phyloP scores from a whole-genome alignment of 2,888 invertebrate species.

The Cyrtodaria siliqua region DNA sequence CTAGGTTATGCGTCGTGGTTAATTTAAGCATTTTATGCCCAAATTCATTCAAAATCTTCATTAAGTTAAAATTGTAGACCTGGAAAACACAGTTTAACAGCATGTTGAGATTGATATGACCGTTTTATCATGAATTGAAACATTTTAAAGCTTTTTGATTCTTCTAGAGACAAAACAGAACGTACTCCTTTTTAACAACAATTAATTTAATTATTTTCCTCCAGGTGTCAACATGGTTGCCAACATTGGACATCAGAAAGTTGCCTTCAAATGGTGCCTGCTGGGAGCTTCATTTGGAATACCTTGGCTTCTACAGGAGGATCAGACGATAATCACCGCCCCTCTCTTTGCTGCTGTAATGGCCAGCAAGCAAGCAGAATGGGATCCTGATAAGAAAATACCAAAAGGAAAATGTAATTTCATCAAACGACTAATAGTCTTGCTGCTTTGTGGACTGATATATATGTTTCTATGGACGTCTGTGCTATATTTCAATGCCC shows the following conservation, averaged over 20 bases:
- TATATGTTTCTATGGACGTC: slow-evolving; percentile 45
- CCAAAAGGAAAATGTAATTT: slow-evolving; percentile 41
- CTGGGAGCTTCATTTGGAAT: slow-evolving; percentile 91
- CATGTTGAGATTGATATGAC: too few relatives aligned
- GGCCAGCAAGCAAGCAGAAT: slow-evolving; percentile 91
- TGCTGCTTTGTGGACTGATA: slow-evolving; percentile 34
- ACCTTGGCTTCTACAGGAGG: slow-evolving; percentile 87
- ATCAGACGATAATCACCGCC: slow-evolving; percentile 59
- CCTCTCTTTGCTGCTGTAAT: slow-evolving; percentile 72
- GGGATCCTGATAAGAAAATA: slow-evolving; percentile 86
- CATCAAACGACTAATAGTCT: slow-evolving; percentile 37
- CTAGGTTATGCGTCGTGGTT: too few relatives aligned
- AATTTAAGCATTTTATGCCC: too few relatives aligned
- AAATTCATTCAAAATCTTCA: too few relatives aligned
- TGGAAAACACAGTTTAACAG: too few relatives aligned
- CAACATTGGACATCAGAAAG: slow-evolving; percentile 94
- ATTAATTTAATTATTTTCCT: too few relatives aligned
- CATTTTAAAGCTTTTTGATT: too few relatives aligned
- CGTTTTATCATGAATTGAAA: too few relatives aligned
- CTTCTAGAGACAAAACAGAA: too few relatives aligned
- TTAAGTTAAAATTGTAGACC: too few relatives aligned
- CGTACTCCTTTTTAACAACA: too few relatives aligned
- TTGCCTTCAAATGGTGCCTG: slow-evolving; percentile 90
- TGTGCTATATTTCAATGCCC: slow-evolving; percentile 48
- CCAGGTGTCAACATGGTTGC: slow-evolving; percentile 96